Evolutionary conservation across 2,113 vertebrate genomes (phyloP).

Genomic region (Hyperoodon ampullatus): DNA sequence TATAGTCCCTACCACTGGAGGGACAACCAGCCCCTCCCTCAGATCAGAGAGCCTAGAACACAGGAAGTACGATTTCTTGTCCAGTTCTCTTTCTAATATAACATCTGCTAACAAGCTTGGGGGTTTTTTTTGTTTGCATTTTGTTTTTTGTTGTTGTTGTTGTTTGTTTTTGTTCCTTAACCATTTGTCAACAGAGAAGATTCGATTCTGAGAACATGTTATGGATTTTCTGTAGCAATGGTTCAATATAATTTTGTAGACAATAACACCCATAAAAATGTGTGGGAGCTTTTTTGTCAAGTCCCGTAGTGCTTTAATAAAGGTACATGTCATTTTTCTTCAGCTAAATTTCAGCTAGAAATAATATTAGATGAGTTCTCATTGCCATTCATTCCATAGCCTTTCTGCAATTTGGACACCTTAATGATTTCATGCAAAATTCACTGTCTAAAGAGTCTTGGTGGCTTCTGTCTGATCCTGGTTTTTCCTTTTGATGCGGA

Average conservation of each 20-base stretch:
- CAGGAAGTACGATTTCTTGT: not conserved
- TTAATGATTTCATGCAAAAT: constrained; percentile 64
- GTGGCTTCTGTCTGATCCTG: constrained; percentile 42
- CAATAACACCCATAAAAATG: constrained; percentile 51
- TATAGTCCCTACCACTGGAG: not conserved
- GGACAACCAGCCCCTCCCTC: not conserved
- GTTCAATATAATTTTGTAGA: constrained; percentile 43
- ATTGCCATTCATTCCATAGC: not conserved
- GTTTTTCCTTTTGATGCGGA: not conserved
- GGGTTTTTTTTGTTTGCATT: not conserved
- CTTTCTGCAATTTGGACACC: constrained; percentile 55
- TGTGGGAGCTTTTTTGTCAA: constrained; percentile 61
- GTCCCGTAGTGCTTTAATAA: constrained; percentile 64
- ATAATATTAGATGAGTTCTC: not conserved
- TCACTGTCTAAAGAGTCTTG: constrained; percentile 33
- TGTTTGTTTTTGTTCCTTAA: constrained; percentile 20
- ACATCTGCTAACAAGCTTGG: not conserved
- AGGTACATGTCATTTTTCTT: constrained; percentile 66
- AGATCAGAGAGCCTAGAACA: not conserved
- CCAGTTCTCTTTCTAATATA: not conserved
- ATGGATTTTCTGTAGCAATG: constrained; percentile 41
- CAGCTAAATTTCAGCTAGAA: constrained; percentile 50
- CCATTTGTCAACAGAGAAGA: constrained; percentile 48
- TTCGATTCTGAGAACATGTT: constrained; percentile 10
- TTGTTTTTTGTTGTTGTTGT: not conserved